These are phyloP conservation scores for Arizona elegans DNA, from an alignment of 2,113 vertebrate species.

Conservation along the genomic window DNA sequence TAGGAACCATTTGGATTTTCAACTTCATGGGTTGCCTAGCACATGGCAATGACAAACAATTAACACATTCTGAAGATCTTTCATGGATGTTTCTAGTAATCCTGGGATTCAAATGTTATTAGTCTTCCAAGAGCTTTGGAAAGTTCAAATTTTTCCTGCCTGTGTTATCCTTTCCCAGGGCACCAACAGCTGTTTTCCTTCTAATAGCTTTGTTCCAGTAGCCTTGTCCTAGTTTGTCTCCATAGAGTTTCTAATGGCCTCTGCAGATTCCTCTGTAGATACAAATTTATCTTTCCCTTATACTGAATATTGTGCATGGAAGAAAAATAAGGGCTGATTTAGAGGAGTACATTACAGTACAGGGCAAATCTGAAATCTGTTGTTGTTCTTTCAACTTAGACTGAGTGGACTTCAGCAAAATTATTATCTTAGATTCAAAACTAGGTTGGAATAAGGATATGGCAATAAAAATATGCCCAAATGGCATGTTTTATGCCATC, in stretches of 20 bases:
- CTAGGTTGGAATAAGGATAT: not conserved
- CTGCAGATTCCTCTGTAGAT: slow-evolving; percentile 9
- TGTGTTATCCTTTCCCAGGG: slow-evolving; percentile 38
- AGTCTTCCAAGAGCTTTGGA: slow-evolving; percentile 7
- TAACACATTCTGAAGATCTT: slow-evolving; percentile 24
- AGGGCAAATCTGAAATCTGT: not conserved
- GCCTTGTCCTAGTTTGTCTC: slow-evolving; percentile 21
- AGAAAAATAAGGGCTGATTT: not conserved
- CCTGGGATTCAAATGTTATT: slow-evolving; percentile 9
- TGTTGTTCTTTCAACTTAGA: not conserved
- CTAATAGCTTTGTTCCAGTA: slow-evolving; percentile 22
- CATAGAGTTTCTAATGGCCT: slow-evolving; percentile 31
- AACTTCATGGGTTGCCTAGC: not conserved
- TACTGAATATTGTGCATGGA: not conserved
- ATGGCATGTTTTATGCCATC: not conserved
- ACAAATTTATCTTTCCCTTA: not conserved
- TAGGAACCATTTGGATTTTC: slow-evolving; percentile 2
- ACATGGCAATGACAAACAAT: not conserved
- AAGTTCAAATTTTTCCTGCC: slow-evolving; percentile 39
- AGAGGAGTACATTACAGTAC: not conserved
- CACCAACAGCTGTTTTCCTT: slow-evolving; percentile 29
- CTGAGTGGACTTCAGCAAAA: not conserved
- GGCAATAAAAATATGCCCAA: not conserved
- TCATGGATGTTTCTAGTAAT: slow-evolving; percentile 8
- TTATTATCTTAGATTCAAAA: not conserved